These are phyloP conservation scores for Andrena bucephala DNA, from an alignment of 2,888 invertebrate species.

Conservation along the genomic window DNA sequence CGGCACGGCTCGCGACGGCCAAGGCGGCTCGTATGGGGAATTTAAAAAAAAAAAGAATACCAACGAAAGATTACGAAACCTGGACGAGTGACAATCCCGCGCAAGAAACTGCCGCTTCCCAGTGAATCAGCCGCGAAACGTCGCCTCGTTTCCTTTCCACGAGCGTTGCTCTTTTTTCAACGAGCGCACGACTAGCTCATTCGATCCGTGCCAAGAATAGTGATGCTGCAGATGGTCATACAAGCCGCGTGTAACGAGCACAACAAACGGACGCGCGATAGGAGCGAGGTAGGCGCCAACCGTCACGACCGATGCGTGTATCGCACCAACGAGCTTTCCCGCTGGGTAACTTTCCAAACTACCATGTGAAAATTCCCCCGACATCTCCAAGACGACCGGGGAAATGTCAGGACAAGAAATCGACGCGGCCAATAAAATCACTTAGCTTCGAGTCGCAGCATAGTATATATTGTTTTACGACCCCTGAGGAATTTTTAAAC, in stretches of 20 bases:
- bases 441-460: background rate
- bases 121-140: constrained; percentile 23
- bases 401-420: background rate
- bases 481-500: background rate
- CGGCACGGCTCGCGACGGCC: background rate
- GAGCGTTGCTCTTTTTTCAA: constrained; percentile 41
- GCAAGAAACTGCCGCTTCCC: constrained; percentile 10
- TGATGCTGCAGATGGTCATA: constrained; percentile 60
- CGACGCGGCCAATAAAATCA: background rate
- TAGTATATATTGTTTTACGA: background rate
- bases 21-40: background rate
- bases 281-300: constrained; percentile 50
- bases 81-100: constrained; percentile 1
- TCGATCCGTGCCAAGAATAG: constrained; percentile 75
- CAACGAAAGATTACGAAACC: background rate
- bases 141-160: constrained; percentile 8
- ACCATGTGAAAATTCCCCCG: constrained; percentile 12
- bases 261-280: constrained; percentile 61
- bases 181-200: constrained; percentile 43
- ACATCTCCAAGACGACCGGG: background rate
- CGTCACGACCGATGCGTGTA: constrained; percentile 37
- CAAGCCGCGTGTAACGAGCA: constrained; percentile 62
- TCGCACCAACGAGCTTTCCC: constrained; percentile 30
- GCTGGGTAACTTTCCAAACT: constrained; percentile 36
- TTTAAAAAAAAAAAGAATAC: background rate